A percentile compares a stretch with the other conserved stretches of the same genome.
Evolutionary conservation across 2,113 vertebrate species (phyloP).

Genomic region (Brachyhypopomus occidentalis): DNA sequence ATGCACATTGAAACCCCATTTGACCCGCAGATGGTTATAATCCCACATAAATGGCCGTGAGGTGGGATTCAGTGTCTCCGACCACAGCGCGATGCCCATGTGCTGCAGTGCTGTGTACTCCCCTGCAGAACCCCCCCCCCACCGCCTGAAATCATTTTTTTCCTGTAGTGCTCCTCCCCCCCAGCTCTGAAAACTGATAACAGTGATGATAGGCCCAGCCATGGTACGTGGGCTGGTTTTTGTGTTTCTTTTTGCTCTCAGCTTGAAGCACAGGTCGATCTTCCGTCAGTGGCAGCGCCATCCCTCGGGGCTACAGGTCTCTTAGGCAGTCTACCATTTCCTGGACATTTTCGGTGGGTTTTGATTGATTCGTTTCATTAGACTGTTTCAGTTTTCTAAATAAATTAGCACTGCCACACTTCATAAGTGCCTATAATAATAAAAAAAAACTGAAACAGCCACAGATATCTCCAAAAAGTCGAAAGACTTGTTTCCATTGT

Average conservation of each 20-base stretch:
- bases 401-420: too few species aligned
- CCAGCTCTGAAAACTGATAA: background rate
- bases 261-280: background rate
- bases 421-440: too few species aligned
- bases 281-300: background rate
- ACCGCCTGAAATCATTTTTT: background rate
- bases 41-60: background rate
- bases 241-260: background rate
- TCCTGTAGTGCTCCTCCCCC: background rate
- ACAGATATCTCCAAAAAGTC: too few species aligned
- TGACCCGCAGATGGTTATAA: slow-evolving; percentile 7
- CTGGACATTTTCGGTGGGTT: slow-evolving; percentile 38
- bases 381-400: too few species aligned
- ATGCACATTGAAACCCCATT: background rate
- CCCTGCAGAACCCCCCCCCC: too few species aligned
- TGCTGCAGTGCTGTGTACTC: too few species aligned
- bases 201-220: background rate
- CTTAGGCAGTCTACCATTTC: slow-evolving; percentile 9
- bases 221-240: background rate
- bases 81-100: too few species aligned
- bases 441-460: too few species aligned
- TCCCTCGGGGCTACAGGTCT: background rate
- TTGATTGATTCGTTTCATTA: too few species aligned
- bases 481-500: too few species aligned
- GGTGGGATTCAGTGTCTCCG: background rate